Evolutionary conservation across 2,888 invertebrate genomes (phyloP), one percentile per base, ranked within the genome.

Genomic region (Lasioglossum villosulum): DNA sequence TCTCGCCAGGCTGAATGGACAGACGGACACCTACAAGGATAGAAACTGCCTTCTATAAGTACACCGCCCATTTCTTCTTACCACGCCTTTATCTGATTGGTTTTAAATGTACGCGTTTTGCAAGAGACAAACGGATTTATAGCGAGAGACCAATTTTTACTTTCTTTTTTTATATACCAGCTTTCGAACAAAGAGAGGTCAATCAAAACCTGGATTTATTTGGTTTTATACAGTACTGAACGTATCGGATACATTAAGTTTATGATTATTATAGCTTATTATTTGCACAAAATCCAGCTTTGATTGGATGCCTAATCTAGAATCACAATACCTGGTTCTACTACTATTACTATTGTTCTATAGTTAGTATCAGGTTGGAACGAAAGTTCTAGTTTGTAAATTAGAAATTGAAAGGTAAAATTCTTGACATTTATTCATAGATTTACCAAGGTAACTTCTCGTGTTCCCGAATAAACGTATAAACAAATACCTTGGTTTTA

Each of bases 21-120:
- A 96, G 96, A 96, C 95, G 96, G 96, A 96, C 96, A 96, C 96
- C 96, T 96, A 96, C 96, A 96, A 96, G 96, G 96, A 96, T 96
- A 96, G 96, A 95, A 96, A 96, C 96, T 96, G 96, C 96, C 96
- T 95, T 96, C 96, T 96, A 96, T 96, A 96, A 95, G 95, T 95
- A 93, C 88, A 93, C 89, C 87, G 92, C 90, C 88, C 91, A 89
- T 90, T 88, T 84, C 76, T 75, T 87, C 86, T 84, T 83, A 88
- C 88, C 89, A 87, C 92, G 92, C 93, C 93, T 91, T 92, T 91
- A 92, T 88, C 90, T 91, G 91, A 92, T 87, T 91, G 87, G 86
- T 88, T 91, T 89, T 90, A 87, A 88, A 87, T 88, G 80, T 90
- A 85, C 89, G 77, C 82, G 82, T 90, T 89, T 42, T 81, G 86